Evolutionary conservation across 2,113 vertebrate genomes (phyloP).

Genomic region (Thomomys bottae): DNA sequence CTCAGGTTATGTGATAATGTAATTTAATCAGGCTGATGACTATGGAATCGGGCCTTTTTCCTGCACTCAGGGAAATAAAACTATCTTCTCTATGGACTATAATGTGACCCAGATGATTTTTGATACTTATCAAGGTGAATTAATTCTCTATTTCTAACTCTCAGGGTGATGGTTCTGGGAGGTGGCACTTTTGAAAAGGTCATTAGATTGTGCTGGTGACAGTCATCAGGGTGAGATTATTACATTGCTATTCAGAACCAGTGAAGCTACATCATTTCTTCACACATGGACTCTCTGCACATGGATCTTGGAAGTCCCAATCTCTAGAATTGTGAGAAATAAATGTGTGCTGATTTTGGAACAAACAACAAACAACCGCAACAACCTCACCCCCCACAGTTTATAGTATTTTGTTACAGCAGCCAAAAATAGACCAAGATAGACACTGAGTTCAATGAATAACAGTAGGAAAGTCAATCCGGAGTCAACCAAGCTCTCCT

Average conservation of each 20-base stretch:
- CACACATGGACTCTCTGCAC: neutral
- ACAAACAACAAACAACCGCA: no score
- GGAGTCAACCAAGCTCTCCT: neutral
- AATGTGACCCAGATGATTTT: neutral
- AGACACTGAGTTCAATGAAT: neutral
- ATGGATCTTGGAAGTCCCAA: neutral
- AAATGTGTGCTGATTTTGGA: neutral
- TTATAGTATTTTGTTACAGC: neutral
- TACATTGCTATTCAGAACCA: neutral
- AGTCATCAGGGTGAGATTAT: neutral
- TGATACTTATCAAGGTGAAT: neutral
- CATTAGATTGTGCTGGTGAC: neutral
- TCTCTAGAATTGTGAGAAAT: neutral
- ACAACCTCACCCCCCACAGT: no score
- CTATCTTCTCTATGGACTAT: neutral
- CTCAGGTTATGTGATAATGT: neutral
- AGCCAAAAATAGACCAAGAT: neutral
- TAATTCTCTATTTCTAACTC: neutral
- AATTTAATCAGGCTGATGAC: neutral
- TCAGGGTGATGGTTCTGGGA: neutral
- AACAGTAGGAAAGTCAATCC: neutral
- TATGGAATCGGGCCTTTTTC: neutral
- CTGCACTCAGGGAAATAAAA: neutral
- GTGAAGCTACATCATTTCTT: neutral
- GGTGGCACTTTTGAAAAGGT: neutral